Evolutionary conservation across 2,888 invertebrate species (phyloP).

Genomic region (Acanthosoma haemorrhoidale): DNA sequence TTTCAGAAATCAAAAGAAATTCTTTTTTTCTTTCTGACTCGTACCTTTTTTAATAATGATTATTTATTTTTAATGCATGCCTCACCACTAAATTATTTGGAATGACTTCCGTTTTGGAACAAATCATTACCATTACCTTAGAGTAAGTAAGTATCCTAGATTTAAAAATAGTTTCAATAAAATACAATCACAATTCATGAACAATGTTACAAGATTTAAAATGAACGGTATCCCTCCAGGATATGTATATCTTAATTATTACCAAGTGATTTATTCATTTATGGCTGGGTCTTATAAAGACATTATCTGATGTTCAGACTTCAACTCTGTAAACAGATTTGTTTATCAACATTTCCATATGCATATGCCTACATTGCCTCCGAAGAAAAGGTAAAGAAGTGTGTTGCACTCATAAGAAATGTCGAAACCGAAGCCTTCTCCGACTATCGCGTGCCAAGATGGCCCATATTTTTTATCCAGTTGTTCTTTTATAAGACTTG

Average conservation of each 20-base stretch:
- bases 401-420: conserved; percentile 85
- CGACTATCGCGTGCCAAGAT: conserved; percentile 91
- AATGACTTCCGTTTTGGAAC: conserved; percentile 20
- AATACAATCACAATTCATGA: conserved; percentile 24
- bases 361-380: conserved; percentile 81
- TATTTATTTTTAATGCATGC: not conserved
- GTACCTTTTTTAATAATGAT: not conserved
- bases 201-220: not conserved
- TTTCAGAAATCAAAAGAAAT: not conserved
- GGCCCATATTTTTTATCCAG: conserved; percentile 95
- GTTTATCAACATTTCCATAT: conserved; percentile 76
- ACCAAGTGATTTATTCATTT: conserved; percentile 16
- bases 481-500: conserved; percentile 88
- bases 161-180: conserved; percentile 24
- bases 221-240: conserved; percentile 18
- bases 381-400: conserved; percentile 83
- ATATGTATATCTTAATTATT: conserved; percentile 9
- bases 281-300: conserved; percentile 12
- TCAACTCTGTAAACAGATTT: conserved; percentile 11
- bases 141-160: not conserved
- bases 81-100: not conserved
- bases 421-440: conserved; percentile 92
- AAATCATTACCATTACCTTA: conserved; percentile 18
- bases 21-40: not conserved
- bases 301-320: conserved; percentile 21